phyloP scores from a whole-genome alignment of 2,113 vertebrate genomes.

The Nematolebias whitei region DNA sequence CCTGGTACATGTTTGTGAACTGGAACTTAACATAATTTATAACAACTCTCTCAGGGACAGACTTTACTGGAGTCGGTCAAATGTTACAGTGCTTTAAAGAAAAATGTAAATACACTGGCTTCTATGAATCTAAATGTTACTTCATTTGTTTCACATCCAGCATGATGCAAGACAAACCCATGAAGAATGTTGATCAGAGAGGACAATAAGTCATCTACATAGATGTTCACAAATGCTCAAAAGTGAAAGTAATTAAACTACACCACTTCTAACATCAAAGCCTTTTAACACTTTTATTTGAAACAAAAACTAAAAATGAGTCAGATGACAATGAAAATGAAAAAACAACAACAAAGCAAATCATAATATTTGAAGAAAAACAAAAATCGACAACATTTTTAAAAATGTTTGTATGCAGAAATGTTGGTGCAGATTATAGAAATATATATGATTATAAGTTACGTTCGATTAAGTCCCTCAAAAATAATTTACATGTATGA shows the following conservation, averaged over 20 bases:
- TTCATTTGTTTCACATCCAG: conserved; percentile 12
- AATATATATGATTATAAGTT: conserved; percentile 1
- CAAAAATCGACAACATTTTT: too few relatives aligned
- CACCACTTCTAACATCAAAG: conserved; percentile 39
- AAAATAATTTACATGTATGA: background rate
- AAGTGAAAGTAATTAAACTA: conserved; percentile 53
- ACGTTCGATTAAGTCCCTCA: background rate
- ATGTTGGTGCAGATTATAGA: background rate
- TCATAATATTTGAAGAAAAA: background rate
- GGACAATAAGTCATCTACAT: conserved; percentile 25
- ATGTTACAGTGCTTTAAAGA: background rate
- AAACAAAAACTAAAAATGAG: conserved; percentile 35
- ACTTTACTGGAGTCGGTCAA: conserved; percentile 38
- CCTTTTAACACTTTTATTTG: conserved; percentile 33
- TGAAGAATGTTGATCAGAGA: conserved; percentile 23
- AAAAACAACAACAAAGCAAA: background rate
- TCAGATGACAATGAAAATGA: conserved; percentile 36
- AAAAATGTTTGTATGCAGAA: too few relatives aligned
- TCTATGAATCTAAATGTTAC: background rate
- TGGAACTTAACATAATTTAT: conserved; percentile 28
- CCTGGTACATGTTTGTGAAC: conserved; percentile 17
- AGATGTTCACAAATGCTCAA: conserved; percentile 50
- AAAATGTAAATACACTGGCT: background rate
- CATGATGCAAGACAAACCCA: conserved; percentile 14
- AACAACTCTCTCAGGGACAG: conserved; percentile 22